Conservation (phyloP, 2,797 vertebrate species). For the Eupleurogrammus muticus region DNA sequence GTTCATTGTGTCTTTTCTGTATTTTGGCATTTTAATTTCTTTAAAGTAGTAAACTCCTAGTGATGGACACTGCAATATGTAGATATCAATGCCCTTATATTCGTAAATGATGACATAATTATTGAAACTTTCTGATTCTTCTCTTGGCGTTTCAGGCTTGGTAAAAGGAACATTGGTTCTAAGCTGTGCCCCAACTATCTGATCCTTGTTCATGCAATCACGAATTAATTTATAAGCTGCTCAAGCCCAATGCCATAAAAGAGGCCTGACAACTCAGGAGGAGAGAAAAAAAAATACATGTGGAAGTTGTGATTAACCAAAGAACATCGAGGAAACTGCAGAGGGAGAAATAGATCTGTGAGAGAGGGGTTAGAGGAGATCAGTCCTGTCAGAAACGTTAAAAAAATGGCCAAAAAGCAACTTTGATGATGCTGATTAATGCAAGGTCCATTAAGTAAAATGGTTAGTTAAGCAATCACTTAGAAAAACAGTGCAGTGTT, state of each 20-base stretch:
- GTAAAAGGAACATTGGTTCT: constrained; percentile 7
- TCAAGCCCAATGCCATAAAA: background rate
- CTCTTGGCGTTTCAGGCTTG: constrained; percentile 11
- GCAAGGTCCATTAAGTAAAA: background rate
- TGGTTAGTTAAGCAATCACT: background rate
- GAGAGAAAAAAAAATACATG: background rate
- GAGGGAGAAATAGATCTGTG: background rate
- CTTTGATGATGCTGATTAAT: background rate
- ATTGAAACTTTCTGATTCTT: constrained; percentile 15
- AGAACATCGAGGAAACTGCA: background rate
- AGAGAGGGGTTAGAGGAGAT: constrained; percentile 2
- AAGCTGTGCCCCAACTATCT: background rate
- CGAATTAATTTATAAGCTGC: background rate
- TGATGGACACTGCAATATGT: fast-evolving
- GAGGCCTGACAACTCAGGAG: background rate
- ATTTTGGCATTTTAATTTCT: background rate
- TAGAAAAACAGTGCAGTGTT: background rate
- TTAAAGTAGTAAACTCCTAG: background rate
- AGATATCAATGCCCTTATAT: background rate
- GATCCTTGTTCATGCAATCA: background rate
- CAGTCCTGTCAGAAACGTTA: background rate
- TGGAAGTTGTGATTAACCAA: background rate
- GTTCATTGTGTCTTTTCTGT: background rate
- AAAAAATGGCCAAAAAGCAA: background rate
- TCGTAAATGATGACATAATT: background rate